Conservation (phyloP, 2,797 vertebrate genomes). For the Sebastes vulpes region DNA sequence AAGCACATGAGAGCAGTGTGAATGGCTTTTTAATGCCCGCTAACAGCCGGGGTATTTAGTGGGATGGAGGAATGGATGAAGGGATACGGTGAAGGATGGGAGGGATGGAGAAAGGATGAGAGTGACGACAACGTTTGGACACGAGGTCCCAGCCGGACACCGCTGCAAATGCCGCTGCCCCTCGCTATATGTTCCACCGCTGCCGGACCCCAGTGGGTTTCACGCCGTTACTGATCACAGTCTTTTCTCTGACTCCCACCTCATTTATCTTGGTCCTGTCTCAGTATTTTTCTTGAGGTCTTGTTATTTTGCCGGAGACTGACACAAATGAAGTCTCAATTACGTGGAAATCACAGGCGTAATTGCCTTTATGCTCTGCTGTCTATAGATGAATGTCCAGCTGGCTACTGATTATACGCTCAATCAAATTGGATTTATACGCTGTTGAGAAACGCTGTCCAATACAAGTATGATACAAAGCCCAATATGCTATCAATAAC, state of each 20-base stretch:
- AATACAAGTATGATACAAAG: slow-evolving; percentile 36
- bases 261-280: slow-evolving; percentile 63
- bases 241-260: slow-evolving; percentile 42
- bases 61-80: slow-evolving; percentile 53
- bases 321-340: slow-evolving; percentile 64
- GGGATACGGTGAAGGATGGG: slow-evolving; percentile 45
- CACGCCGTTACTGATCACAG: slow-evolving; percentile 15
- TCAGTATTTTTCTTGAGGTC: slow-evolving; percentile 64
- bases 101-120: slow-evolving; percentile 53
- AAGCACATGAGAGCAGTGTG: slow-evolving; percentile 77
- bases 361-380: slow-evolving; percentile 50
- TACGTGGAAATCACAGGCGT: slow-evolving; percentile 54
- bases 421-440: slow-evolving; percentile 25
- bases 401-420: slow-evolving; percentile 45
- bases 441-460: slow-evolving; percentile 41
- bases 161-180: background rate
- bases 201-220: slow-evolving; percentile 14
- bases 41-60: slow-evolving; percentile 78
- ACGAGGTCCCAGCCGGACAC: slow-evolving; percentile 52
- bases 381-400: slow-evolving; percentile 61
- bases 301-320: slow-evolving; percentile 51
- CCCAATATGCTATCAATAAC: slow-evolving; percentile 23
- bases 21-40: slow-evolving; percentile 86
- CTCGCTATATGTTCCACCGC: background rate
- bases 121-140: slow-evolving; percentile 62